Evolutionary conservation across 1,140 invertebrate genomes (phyloP).

Genomic region (Nephotettix cincticeps): DNA sequence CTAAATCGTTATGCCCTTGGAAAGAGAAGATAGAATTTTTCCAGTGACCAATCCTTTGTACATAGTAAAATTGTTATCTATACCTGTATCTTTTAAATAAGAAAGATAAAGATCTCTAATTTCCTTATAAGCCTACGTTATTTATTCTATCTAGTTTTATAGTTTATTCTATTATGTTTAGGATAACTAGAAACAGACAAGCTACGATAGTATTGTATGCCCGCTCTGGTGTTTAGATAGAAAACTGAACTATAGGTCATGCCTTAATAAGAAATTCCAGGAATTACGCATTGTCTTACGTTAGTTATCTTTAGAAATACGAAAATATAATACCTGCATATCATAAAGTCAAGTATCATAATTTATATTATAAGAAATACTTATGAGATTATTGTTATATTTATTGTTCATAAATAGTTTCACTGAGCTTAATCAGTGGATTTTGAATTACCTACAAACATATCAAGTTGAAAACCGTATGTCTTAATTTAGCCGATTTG

Average conservation of each 20-base stretch:
- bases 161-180: slow-evolving; percentile 16
- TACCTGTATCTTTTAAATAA: background rate
- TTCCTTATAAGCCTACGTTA: background rate
- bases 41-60: slow-evolving; percentile 12
- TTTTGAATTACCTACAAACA: too few species aligned
- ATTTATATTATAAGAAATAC: background rate
- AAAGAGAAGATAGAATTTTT: slow-evolving; percentile 17
- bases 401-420: background rate
- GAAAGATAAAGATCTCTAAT: background rate
- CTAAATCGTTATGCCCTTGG: slow-evolving; percentile 14
- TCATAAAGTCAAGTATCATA: background rate
- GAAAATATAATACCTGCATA: background rate
- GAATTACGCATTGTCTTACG: background rate
- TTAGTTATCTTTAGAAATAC: background rate
- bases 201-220: background rate
- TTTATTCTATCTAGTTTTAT: background rate
- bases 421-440: too few species aligned
- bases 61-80: slow-evolving; percentile 19
- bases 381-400: background rate
- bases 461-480: too few species aligned
- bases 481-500: too few species aligned
- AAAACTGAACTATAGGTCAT: background rate
- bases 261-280: background rate
- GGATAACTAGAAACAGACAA: slow-evolving; percentile 7
- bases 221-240: background rate